phyloP scores from a whole-genome alignment of 2,888 invertebrate species.

The Petrolisthes manimaculis region DNA sequence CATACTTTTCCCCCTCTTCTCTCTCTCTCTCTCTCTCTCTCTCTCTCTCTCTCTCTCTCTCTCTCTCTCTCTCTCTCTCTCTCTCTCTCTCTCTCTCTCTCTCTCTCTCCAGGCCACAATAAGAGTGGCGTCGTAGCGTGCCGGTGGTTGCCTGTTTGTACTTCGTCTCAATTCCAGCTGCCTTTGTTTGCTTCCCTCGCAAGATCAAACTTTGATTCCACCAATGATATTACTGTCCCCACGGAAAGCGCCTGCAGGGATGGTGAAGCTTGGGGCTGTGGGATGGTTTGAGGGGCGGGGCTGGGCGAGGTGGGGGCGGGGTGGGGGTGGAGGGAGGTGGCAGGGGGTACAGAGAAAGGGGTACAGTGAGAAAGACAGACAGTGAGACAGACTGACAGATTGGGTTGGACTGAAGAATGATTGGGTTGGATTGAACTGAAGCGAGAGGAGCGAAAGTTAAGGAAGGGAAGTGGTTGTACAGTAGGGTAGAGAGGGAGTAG shows the following conservation, averaged over 20 bases:
- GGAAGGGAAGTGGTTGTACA: background rate
- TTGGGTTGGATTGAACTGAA: background rate
- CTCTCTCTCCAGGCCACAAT: conserved; percentile 46
- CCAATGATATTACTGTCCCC: conserved; percentile 53
- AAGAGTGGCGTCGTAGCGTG: conserved; percentile 52
- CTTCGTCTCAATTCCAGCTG: conserved; percentile 53
- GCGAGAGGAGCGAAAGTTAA: background rate
- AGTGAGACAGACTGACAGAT: background rate
- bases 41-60: background rate
- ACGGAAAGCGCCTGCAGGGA: conserved; percentile 1
- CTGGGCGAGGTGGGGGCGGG: background rate
- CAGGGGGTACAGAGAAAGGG: background rate
- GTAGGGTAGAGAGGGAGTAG: background rate
- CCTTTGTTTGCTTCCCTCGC: conserved; percentile 45
- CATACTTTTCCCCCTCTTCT: background rate
- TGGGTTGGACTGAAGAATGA: too few species aligned
- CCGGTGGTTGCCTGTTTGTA: conserved; percentile 52
- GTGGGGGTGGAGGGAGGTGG: background rate
- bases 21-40: conserved; percentile 12
- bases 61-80: conserved; percentile 23
- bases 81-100: conserved; percentile 1
- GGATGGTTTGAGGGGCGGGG: background rate
- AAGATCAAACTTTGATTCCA: conserved; percentile 50
- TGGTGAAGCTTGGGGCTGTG: background rate
- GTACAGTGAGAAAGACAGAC: background rate